Evolutionary conservation across 2,113 vertebrate species (phyloP), one percentile per base, ranked within the genome.

Genomic region (Zosterops japonicus): DNA sequence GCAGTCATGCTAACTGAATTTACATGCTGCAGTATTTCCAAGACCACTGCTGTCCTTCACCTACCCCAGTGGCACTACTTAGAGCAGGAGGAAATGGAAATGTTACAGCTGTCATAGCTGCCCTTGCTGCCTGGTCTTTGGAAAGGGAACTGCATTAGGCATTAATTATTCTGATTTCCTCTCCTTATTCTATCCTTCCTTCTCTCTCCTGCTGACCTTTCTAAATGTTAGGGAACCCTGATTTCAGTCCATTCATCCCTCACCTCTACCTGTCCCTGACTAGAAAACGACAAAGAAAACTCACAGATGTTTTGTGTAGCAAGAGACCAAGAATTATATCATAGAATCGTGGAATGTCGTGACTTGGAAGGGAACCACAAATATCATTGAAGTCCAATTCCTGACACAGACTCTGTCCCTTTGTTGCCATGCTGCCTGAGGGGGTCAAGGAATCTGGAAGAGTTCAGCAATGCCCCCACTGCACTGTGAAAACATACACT

Each of bases 41-140:
- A 91, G 85, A 93, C 95, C 95, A 92, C 90, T 96, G 63, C 80
- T 96, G 96, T 95, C 96, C 96, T 97, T 97, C 94, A 87, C 76
- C 81, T 93, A 86, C 95, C 89, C 94, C 79, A 79, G 76, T 95
- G 83, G 84, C 92, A 89, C 90, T 82, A 70, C 64, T 86, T 59
- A 91, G 81, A 96, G 76, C 68, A 90, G 88, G 85, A 96, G 87
- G 93, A 96, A 95, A 95, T 93, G 84, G 93, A 96, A 96, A 97
- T 97, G 95, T 89, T 96, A 92, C 82, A 91, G 89, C 84, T 95
- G 90, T 96, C 95, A 93, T 77, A 95, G 83, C 75, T 96, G 95
- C 81, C 96, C 91, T 95, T 97, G 95, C 71, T 94, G 84, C 64
- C 92, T 92, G 79, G 84, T 87, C 93, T 94, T 96, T 78, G 77